Conservation (phyloP, 2,888 invertebrate genomes). For the Drosophila yooni region DNA sequence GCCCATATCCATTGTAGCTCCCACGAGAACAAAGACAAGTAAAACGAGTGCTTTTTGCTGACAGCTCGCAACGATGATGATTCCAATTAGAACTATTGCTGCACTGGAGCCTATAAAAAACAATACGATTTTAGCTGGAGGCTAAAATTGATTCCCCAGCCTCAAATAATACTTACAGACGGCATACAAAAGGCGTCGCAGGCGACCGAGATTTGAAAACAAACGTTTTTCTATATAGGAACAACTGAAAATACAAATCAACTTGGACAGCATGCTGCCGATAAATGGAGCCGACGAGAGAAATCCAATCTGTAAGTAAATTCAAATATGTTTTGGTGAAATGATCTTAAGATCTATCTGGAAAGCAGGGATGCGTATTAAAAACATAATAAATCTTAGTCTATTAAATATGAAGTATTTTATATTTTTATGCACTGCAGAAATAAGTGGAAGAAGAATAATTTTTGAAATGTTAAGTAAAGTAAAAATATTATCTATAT, state of each 20-base stretch:
- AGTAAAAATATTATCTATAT: background rate
- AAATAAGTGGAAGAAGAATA: too few species aligned
- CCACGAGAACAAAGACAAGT: slow-evolving; percentile 79
- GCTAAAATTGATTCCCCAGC: too few species aligned
- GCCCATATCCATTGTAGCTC: slow-evolving; percentile 82
- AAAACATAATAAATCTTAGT: background rate
- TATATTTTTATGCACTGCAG: background rate
- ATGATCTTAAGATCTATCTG: background rate
- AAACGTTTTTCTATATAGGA: slow-evolving; percentile 58
- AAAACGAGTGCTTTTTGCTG: slow-evolving; percentile 81
- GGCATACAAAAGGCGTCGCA: slow-evolving; percentile 72
- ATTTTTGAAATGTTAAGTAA: too few species aligned
- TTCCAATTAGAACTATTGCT: slow-evolving; percentile 68
- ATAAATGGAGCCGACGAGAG: slow-evolving; percentile 75
- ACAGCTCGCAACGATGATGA: slow-evolving; percentile 82
- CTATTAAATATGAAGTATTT: background rate
- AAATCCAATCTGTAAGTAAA: slow-evolving; percentile 65
- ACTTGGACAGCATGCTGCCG: slow-evolving; percentile 74
- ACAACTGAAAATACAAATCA: slow-evolving; percentile 70
- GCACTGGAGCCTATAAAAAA: slow-evolving; percentile 62
- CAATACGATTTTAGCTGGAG: too few species aligned
- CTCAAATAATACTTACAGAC: slow-evolving; percentile 56
- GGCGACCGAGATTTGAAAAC: slow-evolving; percentile 57
- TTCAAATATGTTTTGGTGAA: background rate
- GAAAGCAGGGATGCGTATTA: background rate